Evolutionary conservation across 2,113 vertebrate genomes (phyloP).

Genomic region (Turdus rufiventris): DNA sequence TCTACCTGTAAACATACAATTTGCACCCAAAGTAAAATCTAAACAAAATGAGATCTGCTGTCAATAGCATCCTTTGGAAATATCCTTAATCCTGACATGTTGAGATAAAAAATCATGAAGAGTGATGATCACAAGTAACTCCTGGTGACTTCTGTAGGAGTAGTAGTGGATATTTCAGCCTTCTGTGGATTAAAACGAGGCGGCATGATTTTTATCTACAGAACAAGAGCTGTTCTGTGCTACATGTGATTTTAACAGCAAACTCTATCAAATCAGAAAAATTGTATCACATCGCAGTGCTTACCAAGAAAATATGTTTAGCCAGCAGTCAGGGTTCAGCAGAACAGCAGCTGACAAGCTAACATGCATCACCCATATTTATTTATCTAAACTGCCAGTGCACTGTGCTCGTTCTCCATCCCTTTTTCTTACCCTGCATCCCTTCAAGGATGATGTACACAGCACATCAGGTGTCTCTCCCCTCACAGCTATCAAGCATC

Average conservation of each 20-base stretch:
- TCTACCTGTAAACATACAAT: neutral
- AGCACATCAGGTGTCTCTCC: constrained; percentile 9
- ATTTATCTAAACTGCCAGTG: constrained; percentile 2
- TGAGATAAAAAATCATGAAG: neutral
- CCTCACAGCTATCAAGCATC: neutral
- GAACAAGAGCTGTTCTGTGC: neutral
- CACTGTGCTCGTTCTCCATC: neutral
- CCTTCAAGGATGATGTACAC: neutral
- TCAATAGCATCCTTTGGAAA: neutral
- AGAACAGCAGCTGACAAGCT: constrained; percentile 12
- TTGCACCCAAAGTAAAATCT: neutral
- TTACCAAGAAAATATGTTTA: constrained; percentile 10
- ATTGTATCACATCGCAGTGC: neutral
- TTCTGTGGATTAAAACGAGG: neutral
- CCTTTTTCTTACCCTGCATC: neutral
- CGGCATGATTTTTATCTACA: neutral
- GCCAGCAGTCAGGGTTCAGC: neutral
- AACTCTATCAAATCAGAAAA: constrained; percentile 15
- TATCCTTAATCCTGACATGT: neutral
- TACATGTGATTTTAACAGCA: neutral
- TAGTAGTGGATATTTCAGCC: neutral
- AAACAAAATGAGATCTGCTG: neutral
- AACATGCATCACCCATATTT: neutral
- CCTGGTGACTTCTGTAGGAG: neutral
- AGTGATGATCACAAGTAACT: neutral